A percentile compares a stretch with the other conserved stretches of the same genome.
Conservation (phyloP, 1,140 invertebrate species). For the honey bee (Apis mellifera) region DNA sequence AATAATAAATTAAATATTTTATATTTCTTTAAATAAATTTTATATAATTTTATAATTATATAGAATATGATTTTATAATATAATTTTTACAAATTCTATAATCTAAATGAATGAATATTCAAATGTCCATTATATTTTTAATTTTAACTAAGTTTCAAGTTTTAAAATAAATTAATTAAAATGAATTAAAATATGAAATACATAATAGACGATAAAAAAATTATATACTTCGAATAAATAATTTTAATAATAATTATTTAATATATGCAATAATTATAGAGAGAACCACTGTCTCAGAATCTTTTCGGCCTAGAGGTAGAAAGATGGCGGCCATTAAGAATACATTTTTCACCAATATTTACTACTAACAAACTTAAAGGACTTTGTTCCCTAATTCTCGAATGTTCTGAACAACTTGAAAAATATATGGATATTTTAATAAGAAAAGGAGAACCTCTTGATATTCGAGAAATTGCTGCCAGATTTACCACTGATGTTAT, state of each 20-base stretch:
- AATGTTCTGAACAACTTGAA: constrained; percentile 75
- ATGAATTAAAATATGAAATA: too few species aligned
- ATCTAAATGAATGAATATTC: too few species aligned
- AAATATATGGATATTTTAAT: constrained; percentile 18
- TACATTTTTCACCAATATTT: constrained; percentile 76
- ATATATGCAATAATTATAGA: not conserved
- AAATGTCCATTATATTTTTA: too few species aligned
- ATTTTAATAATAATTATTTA: not conserved
- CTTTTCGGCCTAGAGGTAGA: constrained; percentile 72
- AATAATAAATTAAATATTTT: too few species aligned
- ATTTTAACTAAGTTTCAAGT: too few species aligned
- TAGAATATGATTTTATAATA: too few species aligned
- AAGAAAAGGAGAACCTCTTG: constrained; percentile 70
- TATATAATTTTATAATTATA: too few species aligned
- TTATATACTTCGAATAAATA: too few species aligned
- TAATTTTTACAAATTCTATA: too few species aligned
- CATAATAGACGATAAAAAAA: too few species aligned
- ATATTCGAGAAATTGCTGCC: constrained; percentile 79
- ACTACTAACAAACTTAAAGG: constrained; percentile 40
- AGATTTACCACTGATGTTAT: constrained; percentile 82
- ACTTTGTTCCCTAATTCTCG: constrained; percentile 60
- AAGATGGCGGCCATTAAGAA: constrained; percentile 81
- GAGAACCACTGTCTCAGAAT: constrained; percentile 70
- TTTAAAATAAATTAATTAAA: too few species aligned
- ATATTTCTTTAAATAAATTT: too few species aligned